Evolutionary conservation across 2,888 invertebrate species (phyloP).

Genomic region (Dichetophora obliterata): DNA sequence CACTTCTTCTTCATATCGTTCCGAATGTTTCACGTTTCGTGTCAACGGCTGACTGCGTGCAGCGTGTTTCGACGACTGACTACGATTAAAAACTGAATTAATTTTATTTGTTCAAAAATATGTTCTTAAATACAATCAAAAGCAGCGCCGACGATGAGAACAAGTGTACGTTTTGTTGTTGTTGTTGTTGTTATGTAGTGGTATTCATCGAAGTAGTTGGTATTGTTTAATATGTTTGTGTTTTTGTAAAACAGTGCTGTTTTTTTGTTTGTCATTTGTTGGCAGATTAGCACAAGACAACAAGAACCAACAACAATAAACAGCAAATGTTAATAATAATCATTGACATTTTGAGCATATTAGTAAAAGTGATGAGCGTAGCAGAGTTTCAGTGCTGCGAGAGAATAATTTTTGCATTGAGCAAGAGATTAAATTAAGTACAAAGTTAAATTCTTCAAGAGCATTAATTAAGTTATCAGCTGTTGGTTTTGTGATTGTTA

Average conservation of each 20-base stretch:
- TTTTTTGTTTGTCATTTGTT: neutral
- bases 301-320: neutral
- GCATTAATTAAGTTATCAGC: no score
- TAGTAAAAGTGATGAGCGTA: no score
- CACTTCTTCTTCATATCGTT: slow-evolving; percentile 6
- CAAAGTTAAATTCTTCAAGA: no score
- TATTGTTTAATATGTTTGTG: neutral
- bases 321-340: neutral
- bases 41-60: slow-evolving; percentile 31
- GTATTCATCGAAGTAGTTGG: neutral
- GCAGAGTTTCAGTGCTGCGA: no score
- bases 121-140: slow-evolving; percentile 22
- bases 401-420: no score
- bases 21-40: neutral
- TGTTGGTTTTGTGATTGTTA: no score
- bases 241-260: neutral
- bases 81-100: slow-evolving; percentile 44
- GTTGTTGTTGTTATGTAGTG: neutral
- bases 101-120: slow-evolving; percentile 35
- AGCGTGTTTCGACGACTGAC: slow-evolving; percentile 40
- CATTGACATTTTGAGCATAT: slow-evolving; percentile 4
- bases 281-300: neutral
- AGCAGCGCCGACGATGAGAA: neutral
- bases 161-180: neutral
- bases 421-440: no score